These are phyloP conservation scores for Leucania comma DNA, from an alignment of 2,888 invertebrate genomes.

Conservation along the genomic window DNA sequence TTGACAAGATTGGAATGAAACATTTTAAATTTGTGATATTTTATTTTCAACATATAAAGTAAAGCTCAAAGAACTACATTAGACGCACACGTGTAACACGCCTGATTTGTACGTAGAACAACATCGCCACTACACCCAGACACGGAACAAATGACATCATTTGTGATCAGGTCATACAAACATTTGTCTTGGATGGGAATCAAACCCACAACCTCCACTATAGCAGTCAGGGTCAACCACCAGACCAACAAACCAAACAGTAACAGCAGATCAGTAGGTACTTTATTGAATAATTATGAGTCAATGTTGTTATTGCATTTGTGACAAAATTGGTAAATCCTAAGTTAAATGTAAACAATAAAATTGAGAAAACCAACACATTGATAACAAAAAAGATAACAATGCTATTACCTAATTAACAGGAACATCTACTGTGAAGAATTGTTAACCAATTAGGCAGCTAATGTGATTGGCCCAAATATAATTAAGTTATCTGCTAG, in stretches of 20 bases:
- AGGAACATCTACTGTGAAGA: background rate
- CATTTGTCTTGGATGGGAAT: too few species aligned
- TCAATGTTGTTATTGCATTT: background rate
- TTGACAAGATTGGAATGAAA: background rate
- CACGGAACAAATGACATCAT: too few species aligned
- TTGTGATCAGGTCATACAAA: too few species aligned
- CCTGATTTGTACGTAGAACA: too few species aligned
- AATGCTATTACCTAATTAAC: background rate
- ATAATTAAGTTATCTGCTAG: background rate
- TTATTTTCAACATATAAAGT: background rate
- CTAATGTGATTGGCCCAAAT: constrained; percentile 9
- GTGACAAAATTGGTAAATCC: background rate
- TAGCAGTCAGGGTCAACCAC: too few species aligned
- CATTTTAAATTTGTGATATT: background rate
- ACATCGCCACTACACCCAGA: too few species aligned
- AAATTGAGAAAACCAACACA: background rate
- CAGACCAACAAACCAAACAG: too few species aligned
- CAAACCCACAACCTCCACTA: too few species aligned
- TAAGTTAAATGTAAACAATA: background rate
- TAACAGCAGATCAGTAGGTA: too few species aligned
- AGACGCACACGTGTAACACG: too few species aligned
- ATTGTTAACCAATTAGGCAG: background rate
- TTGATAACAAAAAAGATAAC: constrained; percentile 8
- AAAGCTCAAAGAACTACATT: too few species aligned
- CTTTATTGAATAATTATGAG: too few species aligned